Base-by-base conservation (phyloP, 2,797 vertebrate genomes). In the Myotis pilosus region DNA sequence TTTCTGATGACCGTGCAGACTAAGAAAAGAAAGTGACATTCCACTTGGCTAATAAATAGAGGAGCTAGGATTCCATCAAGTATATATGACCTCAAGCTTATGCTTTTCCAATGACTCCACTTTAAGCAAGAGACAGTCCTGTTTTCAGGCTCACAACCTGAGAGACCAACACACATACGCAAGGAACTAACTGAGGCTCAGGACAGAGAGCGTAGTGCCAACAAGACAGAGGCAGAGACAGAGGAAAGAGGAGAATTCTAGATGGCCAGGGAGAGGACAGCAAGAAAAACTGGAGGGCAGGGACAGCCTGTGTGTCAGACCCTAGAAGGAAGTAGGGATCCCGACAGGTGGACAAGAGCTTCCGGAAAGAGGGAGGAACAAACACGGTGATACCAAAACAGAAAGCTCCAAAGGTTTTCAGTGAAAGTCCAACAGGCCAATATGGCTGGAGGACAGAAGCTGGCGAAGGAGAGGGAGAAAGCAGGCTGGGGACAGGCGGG, bases 1-100 rank as follows among this genome's bases (percentile, higher is more conserved):
- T 33, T 44, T 51, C 62, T 78, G 78, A 55, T n/a, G 80, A 47
- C 38, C 38, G 16, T 13, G 41, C 3, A 11, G 64, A 17, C 89
- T 75, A 53, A 87, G 87, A 60, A 92, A 74, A 95, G 74, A 72
- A 72, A 72, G 69, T 9, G 57, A 72, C 53, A 80, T 36, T 72
- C 51, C 38, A 76, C 15, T 38, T 12, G 20, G 84, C 55, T 60
- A 41, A 89, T 55, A 78, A 16, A 28, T 1, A 30, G 66, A 91
- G 15, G 62, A 25, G 71, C 41, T 19, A 41, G 36, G 36, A 76
- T 10, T n/a, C 23, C 1, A 66, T 71, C 36, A 28, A 36, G 38
- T 30, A n/a, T 25, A 38, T 10, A 38, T 2, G 57, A 51, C 57
- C 83, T 91, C 47, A 74, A 47, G 62, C 38, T 13, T 64, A 68